Evolutionary conservation across 2,888 invertebrate genomes (phyloP), one percentile per base, ranked within the genome.

Genomic region (Drosophila atroscutellata): DNA sequence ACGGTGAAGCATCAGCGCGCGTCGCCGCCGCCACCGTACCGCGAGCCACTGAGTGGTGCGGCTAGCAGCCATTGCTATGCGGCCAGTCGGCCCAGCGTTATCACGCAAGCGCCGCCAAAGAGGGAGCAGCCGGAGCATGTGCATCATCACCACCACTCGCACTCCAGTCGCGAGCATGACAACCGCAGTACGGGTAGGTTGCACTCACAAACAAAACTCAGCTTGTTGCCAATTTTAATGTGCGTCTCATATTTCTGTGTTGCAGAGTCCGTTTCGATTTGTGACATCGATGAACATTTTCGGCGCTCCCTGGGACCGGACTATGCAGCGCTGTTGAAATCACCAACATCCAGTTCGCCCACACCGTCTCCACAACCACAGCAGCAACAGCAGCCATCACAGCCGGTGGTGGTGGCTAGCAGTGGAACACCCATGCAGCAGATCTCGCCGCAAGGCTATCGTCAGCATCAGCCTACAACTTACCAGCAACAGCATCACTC

Each of bases 261-360:
- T 45, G 34, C 93, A 96, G 96, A 96, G 89, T 95, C 95, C 45
- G 95, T 95, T 92, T 95, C 96, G 18, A 95, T 96, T 94, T 96
- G 97, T 93, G 98, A 98, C 64, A 98, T 98, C 90, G 98, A 99
- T 93, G 99, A 99, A 92, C 98, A 99, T 93, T 99, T 99, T 94
- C 95, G 98, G 65, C 95, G 98, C 74, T 98, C 98, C 1, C 94
- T 99, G 75, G 98, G 98, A 66, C 95, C 96, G 83, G 95, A 97
- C 92, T 96, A 96, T 93, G 95, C 95, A 93, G 95, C 94, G 72
- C 93, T 96, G 56, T 96, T 96, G 57, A 92, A 91, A 64, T 91
- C 92, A 49, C 91, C 92, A 54, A 91, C 91, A 15, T 85, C 89
- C 58, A 88, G 82, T 52, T 87, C 90, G 74, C 87, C 91, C 52